phyloP scores from a whole-genome alignment of 2,113 vertebrate species.

The Anoplopoma fimbria region DNA sequence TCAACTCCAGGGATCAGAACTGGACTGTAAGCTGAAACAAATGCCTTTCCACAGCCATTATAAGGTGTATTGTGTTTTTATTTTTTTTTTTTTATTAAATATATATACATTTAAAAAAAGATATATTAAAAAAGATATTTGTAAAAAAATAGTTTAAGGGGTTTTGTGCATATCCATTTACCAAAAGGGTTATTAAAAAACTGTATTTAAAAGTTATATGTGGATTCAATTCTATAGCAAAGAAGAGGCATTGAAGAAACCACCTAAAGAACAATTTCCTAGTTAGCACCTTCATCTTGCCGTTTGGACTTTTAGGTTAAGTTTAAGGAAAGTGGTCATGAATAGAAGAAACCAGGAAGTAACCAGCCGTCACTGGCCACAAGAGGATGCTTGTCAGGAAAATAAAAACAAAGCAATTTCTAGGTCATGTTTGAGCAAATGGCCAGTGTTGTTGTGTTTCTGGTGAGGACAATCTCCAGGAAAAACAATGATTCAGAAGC shows the following conservation, averaged over 20 bases:
- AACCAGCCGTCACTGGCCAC: not conserved
- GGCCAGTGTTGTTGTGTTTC: not conserved
- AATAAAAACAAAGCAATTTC: not conserved
- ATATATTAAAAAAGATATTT: not conserved
- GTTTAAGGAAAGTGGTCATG: not conserved
- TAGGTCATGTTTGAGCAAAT: not conserved
- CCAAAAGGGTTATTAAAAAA: not conserved
- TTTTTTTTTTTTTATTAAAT: not conserved
- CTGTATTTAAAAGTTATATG: not conserved
- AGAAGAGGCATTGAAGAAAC: not conserved
- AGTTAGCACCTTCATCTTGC: not conserved
- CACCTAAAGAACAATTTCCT: not conserved
- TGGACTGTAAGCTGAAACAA: not conserved
- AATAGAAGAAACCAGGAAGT: not conserved
- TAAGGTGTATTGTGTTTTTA: not conserved
- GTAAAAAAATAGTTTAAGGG: not conserved
- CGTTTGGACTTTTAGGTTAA: not conserved
- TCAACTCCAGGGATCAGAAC: not conserved
- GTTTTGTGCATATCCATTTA: not conserved
- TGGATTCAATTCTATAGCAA: not conserved
- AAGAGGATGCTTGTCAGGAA: not conserved
- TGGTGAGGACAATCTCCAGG: not conserved
- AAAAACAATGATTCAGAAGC: conserved; percentile 9
- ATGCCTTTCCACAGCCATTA: not conserved
- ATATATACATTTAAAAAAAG: not conserved